phyloP scores from a whole-genome alignment of 92 coral and sea anemone genomes.

The Metridium senile region DNA sequence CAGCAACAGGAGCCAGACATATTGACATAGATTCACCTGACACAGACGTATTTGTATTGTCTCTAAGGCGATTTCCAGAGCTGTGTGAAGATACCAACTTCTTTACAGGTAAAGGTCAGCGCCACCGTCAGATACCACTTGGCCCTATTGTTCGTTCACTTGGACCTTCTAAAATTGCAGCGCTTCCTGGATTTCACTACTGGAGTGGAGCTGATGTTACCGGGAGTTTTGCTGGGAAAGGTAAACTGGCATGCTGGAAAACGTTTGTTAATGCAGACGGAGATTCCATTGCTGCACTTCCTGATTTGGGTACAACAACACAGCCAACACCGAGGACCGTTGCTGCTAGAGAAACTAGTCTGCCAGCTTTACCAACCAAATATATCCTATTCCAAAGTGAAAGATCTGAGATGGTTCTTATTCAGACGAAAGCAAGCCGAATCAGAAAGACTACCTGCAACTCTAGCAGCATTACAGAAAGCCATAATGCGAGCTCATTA shows the following conservation, averaged over 20 bases:
- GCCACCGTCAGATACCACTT: conserved; percentile 36
- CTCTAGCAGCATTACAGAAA: conserved; percentile 32
- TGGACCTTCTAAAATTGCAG: conserved; percentile 42
- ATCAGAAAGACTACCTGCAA: conserved; percentile 52
- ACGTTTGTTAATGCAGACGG: conserved; percentile 32
- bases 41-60: conserved; percentile 57
- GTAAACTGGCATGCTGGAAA: conserved; percentile 37
- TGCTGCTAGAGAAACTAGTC: too few species aligned
- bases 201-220: conserved; percentile 44
- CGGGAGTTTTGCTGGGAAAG: conserved; percentile 42
- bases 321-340: conserved; percentile 29
- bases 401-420: too few species aligned
- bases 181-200: conserved; percentile 46
- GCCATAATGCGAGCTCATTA: conserved; percentile 54
- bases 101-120: conserved; percentile 51
- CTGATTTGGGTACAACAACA: conserved; percentile 33
- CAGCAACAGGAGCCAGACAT: conserved; percentile 40
- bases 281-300: conserved; percentile 37
- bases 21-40: conserved; percentile 36
- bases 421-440: conserved; percentile 55
- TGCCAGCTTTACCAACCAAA: too few species aligned
- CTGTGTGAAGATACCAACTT: conserved; percentile 45
- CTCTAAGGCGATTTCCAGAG: conserved; percentile 44
- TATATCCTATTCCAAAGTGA: too few species aligned
- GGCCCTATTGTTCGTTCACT: conserved; percentile 40